phyloP scores from a whole-genome alignment of 2,113 vertebrate genomes.

The Antechinus flavipes region DNA sequence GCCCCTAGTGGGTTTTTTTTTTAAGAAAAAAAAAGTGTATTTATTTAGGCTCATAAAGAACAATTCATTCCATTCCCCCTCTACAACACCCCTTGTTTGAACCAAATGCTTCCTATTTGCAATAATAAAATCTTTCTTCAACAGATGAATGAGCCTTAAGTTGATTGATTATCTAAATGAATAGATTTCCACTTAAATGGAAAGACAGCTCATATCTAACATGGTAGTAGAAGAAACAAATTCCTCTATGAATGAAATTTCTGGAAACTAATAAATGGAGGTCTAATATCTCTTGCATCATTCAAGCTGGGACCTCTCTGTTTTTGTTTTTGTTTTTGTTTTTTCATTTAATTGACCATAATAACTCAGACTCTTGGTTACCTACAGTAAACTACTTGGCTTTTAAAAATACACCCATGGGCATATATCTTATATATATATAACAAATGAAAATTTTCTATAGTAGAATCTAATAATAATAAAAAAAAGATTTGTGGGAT shows the following conservation, averaged over 20 bases:
- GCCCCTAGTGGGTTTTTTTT: background rate
- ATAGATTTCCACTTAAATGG: conserved; percentile 32
- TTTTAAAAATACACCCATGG: conserved; percentile 39
- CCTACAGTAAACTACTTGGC: conserved; percentile 30
- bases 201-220: conserved; percentile 53
- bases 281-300: conserved; percentile 27
- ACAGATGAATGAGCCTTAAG: background rate
- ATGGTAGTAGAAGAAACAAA: conserved; percentile 22
- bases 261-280: conserved; percentile 34
- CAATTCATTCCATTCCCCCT: conserved; percentile 7
- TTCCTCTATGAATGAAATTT: conserved; percentile 29
- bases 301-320: conserved; percentile 1
- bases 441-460: conserved; percentile 46
- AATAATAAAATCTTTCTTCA: conserved; percentile 16
- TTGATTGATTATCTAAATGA: conserved; percentile 58
- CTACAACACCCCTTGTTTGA: background rate
- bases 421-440: conserved; percentile 5
- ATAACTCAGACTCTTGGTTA: conserved; percentile 25
- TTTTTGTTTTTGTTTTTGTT: background rate
- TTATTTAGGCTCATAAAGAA: background rate
- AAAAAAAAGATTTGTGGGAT: conserved; percentile 29
- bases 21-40: conserved; percentile 14
- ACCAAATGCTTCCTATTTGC: conserved; percentile 11
- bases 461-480: conserved; percentile 60
- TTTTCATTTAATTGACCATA: conserved; percentile 58